phyloP scores from a whole-genome alignment of 2,888 invertebrate species.

The Epistrophe grossulariae region DNA sequence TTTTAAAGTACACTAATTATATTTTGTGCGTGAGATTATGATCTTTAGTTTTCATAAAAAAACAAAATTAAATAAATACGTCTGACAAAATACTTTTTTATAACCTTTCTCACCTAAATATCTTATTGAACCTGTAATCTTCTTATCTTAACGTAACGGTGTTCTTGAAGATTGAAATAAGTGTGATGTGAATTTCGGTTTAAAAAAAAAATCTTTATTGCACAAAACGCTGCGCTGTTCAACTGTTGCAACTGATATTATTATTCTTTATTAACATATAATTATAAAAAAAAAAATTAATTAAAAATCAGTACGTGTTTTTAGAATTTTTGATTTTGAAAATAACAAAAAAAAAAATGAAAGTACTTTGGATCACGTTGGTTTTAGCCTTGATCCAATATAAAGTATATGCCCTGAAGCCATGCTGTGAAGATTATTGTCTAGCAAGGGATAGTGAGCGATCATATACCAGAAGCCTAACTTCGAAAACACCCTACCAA shows the following conservation, averaged over 20 bases:
- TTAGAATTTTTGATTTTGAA: not conserved
- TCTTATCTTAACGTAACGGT: slow-evolving; percentile 11
- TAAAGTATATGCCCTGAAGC: slow-evolving; percentile 76
- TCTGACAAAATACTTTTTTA: not conserved
- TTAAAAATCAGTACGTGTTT: not conserved
- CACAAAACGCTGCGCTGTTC: not conserved
- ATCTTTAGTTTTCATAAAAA: not conserved
- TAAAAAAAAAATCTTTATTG: not conserved
- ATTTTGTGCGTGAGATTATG: slow-evolving; percentile 9
- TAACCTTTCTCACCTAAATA: slow-evolving; percentile 16
- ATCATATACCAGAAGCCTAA: slow-evolving; percentile 85
- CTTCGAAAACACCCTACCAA: slow-evolving; percentile 91
- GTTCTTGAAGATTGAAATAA: not conserved
- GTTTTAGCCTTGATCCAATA: slow-evolving; percentile 76
- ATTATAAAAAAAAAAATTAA: no score
- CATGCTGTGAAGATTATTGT: slow-evolving; percentile 80
- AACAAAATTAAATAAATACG: not conserved
- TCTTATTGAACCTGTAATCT: slow-evolving; percentile 24
- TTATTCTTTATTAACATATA: not conserved
- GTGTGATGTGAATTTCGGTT: not conserved
- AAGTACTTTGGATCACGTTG: slow-evolving; percentile 74
- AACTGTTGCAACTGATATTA: not conserved
- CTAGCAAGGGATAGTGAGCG: slow-evolving; percentile 81
- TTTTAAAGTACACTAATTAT: not conserved
- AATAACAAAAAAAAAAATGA: slow-evolving; percentile 64